phyloP scores from a whole-genome alignment of 2,888 invertebrate genomes.

The Operophtera brumata region DNA sequence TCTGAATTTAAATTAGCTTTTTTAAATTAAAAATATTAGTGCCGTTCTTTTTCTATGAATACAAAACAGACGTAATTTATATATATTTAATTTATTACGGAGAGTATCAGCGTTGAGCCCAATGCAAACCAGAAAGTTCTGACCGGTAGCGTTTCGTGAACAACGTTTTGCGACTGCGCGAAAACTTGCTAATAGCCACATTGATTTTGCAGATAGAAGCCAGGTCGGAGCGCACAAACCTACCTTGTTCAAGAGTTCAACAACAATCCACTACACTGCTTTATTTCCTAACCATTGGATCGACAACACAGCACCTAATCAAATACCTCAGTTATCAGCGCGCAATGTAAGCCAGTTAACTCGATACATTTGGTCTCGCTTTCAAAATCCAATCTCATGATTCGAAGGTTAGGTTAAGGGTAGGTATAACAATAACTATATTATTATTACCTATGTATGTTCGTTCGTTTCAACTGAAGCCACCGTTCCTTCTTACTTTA shows the following conservation, averaged over 20 bases:
- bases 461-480: slow-evolving; percentile 62
- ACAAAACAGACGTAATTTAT: not conserved
- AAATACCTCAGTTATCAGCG: slow-evolving; percentile 31
- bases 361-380: slow-evolving; percentile 33
- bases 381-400: slow-evolving; percentile 37
- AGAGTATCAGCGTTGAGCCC: slow-evolving; percentile 50
- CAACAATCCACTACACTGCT: slow-evolving; percentile 41
- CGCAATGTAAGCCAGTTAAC: slow-evolving; percentile 50
- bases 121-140: slow-evolving; percentile 51
- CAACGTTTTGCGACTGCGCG: slow-evolving; percentile 78
- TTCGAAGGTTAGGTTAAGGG: slow-evolving; percentile 51
- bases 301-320: slow-evolving; percentile 31
- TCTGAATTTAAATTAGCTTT: slow-evolving; percentile 11
- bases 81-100: slow-evolving; percentile 13
- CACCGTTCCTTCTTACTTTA: slow-evolving; percentile 59
- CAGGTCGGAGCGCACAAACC: slow-evolving; percentile 75
- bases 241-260: slow-evolving; percentile 57
- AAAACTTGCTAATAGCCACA: slow-evolving; percentile 79
- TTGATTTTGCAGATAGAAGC: slow-evolving; percentile 81
- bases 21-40: not conserved
- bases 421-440: slow-evolving; percentile 72
- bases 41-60: not conserved
- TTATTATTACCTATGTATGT: slow-evolving; percentile 59
- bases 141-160: slow-evolving; percentile 63
- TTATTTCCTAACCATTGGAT: slow-evolving; percentile 45